phyloP scores from a whole-genome alignment of 2,113 vertebrate genomes.

The Xenopus laevis region DNA sequence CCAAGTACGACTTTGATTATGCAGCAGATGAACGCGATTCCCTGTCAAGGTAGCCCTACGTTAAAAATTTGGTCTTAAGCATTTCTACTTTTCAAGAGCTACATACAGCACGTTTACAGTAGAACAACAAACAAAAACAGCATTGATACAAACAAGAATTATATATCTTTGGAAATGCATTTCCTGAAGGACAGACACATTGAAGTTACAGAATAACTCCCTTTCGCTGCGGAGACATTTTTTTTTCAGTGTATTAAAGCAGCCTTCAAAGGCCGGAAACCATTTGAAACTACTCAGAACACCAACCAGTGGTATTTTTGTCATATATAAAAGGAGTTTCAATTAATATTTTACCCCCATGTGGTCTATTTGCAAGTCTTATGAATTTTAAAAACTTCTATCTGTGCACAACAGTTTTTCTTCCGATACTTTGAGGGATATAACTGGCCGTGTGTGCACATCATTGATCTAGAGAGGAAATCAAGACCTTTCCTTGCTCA shows the following conservation, averaged over 20 bases:
- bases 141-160: conserved; percentile 1
- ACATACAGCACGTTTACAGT: conserved; percentile 27
- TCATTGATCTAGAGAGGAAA: too few relatives aligned
- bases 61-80: conserved; percentile 38
- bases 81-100: conserved; percentile 14
- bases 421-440: too few relatives aligned
- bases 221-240: conserved; percentile 9
- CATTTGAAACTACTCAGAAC: too few relatives aligned
- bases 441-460: too few relatives aligned
- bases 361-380: neutral
- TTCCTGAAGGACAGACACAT: conserved; percentile 34
- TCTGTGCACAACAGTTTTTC: neutral
- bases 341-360: too few relatives aligned
- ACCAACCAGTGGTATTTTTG: too few relatives aligned
- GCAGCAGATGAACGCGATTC: conserved; percentile 23
- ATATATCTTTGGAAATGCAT: conserved; percentile 40
- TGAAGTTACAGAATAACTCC: conserved; percentile 3
- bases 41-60: conserved; percentile 36
- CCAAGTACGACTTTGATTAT: neutral
- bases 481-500: too few relatives aligned
- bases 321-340: too few relatives aligned
- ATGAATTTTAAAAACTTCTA: neutral
- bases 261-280: neutral
- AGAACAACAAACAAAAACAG: neutral
- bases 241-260: conserved; percentile 37